Conservation (phyloP, 2,797 vertebrate species). For the Lerista edwardsae region DNA sequence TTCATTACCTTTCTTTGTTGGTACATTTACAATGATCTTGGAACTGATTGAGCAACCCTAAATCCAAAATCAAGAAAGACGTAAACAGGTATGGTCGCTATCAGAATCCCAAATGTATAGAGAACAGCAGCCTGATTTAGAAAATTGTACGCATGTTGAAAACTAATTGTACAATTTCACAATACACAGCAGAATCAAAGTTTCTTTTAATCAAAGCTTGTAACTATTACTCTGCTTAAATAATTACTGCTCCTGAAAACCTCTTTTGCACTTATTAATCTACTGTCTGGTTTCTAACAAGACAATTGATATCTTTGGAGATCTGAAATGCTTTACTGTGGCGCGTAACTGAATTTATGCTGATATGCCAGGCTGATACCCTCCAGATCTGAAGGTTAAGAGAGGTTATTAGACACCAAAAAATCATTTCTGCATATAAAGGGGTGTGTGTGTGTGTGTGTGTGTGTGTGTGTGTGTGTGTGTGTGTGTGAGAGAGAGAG, state of each 20-base stretch:
- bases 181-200: background rate
- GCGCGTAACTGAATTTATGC: slow-evolving; percentile 3
- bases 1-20: background rate
- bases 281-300: background rate
- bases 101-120: background rate
- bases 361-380: background rate
- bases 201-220: background rate
- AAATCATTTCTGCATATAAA: background rate
- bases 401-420: background rate
- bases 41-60: too few species aligned
- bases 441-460: too few species aligned
- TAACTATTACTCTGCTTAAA: background rate
- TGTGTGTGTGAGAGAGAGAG: too few species aligned
- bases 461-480: too few species aligned
- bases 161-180: background rate
- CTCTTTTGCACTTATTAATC: background rate
- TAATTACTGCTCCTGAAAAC: background rate
- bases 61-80: too few species aligned
- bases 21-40: background rate
- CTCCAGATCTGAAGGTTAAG: background rate
- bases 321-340: background rate
- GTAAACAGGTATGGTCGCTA: background rate
- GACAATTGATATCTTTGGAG: background rate
- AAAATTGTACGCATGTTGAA: background rate
- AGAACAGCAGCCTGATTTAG: background rate